These are phyloP conservation scores for Dromococcyx pavoninus DNA, from an alignment of 2,797 vertebrate species.

Conservation along the genomic window DNA sequence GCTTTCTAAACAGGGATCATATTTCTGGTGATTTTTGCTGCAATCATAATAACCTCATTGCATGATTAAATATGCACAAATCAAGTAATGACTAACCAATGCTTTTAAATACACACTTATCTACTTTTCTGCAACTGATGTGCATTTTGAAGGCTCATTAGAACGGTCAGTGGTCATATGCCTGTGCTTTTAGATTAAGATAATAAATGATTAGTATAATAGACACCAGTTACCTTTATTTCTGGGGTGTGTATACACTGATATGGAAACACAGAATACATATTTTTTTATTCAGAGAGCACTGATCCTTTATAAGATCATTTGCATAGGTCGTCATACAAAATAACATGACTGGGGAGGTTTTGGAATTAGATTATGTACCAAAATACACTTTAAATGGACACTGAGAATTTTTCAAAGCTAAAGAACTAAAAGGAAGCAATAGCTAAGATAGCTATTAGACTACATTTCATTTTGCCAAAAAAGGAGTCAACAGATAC, in stretches of 20 bases:
- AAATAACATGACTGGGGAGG: neutral
- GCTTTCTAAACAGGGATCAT: neutral
- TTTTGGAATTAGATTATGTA: neutral
- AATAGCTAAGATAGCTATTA: neutral
- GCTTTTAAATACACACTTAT: slow-evolving; percentile 3
- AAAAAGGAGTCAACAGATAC: neutral
- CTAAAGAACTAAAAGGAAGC: neutral
- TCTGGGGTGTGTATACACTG: neutral
- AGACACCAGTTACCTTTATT: neutral
- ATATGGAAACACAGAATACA: neutral
- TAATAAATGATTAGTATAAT: neutral
- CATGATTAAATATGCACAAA: slow-evolving; percentile 35
- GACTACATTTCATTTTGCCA: neutral
- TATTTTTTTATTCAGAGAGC: neutral
- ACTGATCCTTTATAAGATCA: neutral
- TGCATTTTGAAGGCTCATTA: neutral
- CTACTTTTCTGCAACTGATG: neutral
- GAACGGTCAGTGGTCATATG: neutral
- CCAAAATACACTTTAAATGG: neutral
- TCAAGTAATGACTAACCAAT: slow-evolving; percentile 24
- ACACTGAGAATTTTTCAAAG: neutral
- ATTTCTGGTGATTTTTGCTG: slow-evolving; percentile 29
- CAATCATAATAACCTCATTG: neutral
- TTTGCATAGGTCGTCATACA: neutral
- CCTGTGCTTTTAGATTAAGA: neutral